Conservation (phyloP, 2,113 vertebrate species). For the Numenius arquata region DNA sequence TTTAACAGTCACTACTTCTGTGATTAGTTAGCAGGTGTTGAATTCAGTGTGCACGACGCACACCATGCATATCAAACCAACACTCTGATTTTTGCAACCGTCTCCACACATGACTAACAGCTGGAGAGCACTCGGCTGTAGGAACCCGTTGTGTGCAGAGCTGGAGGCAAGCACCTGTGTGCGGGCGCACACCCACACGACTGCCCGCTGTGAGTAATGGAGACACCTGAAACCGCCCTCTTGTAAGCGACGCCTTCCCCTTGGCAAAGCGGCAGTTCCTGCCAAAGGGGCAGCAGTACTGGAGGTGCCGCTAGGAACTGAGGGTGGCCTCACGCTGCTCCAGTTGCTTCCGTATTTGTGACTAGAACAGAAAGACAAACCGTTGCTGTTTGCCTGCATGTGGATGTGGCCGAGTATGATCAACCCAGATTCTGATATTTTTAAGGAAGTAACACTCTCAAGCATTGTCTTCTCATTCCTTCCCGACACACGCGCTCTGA, state of each 20-base stretch:
- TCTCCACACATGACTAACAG: accelerated
- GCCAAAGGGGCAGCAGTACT: accelerated
- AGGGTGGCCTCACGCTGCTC: not conserved
- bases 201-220: not conserved
- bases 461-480: not conserved
- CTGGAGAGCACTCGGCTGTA: not conserved
- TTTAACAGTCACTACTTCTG: not conserved
- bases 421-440: not conserved
- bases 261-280: not conserved
- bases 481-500: accelerated
- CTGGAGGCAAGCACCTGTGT: not conserved
- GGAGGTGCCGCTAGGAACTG: not conserved
- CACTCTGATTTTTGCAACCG: accelerated
- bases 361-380: conserved; percentile 52
- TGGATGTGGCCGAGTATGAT: not conserved
- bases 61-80: accelerated
- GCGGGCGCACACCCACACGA: accelerated
- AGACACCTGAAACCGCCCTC: not conserved
- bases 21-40: not conserved
- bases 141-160: not conserved
- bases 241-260: not conserved
- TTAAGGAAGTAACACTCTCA: not conserved
- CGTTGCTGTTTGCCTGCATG: not conserved
- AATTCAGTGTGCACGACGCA: no score
- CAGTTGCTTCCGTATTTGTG: conserved; percentile 70